phyloP scores from a whole-genome alignment of 2,113 vertebrate genomes.

The Psilopsiagon aymara region DNA sequence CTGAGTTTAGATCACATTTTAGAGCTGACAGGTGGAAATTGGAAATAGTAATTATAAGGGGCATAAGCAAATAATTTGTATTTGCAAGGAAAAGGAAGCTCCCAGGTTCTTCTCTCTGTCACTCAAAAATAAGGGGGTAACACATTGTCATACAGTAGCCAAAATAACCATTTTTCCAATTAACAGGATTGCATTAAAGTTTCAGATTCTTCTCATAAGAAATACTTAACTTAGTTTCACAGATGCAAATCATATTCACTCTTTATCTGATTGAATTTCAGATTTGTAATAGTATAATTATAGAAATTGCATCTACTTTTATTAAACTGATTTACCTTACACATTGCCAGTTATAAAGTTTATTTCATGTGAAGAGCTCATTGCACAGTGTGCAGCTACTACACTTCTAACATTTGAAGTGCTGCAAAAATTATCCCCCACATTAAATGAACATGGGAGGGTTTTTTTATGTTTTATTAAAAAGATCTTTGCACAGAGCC shows the following conservation, averaged over 20 bases:
- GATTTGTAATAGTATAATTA: not conserved
- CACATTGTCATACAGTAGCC: not conserved
- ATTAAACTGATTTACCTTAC: not conserved
- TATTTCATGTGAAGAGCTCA: not conserved
- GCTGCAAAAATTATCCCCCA: not conserved
- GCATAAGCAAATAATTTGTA: not conserved
- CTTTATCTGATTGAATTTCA: not conserved
- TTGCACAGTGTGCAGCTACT: not conserved
- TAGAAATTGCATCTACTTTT: not conserved
- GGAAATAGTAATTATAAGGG: not conserved
- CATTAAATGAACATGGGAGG: not conserved
- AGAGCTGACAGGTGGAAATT: constrained; percentile 2
- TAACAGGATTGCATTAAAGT: not conserved
- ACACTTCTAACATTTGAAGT: not conserved
- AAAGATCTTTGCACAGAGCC: not conserved
- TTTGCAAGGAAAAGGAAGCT: not conserved
- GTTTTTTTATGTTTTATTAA: not conserved
- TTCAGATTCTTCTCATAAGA: not conserved
- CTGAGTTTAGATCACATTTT: not conserved
- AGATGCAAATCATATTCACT: not conserved
- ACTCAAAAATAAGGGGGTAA: not conserved
- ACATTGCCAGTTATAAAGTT: not conserved
- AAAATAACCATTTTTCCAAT: constrained; percentile 20
- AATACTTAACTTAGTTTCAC: not conserved
- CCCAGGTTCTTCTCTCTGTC: not conserved